phyloP scores from a whole-genome alignment of 2,888 invertebrate genomes.

The Chloroclystis v-ata region DNA sequence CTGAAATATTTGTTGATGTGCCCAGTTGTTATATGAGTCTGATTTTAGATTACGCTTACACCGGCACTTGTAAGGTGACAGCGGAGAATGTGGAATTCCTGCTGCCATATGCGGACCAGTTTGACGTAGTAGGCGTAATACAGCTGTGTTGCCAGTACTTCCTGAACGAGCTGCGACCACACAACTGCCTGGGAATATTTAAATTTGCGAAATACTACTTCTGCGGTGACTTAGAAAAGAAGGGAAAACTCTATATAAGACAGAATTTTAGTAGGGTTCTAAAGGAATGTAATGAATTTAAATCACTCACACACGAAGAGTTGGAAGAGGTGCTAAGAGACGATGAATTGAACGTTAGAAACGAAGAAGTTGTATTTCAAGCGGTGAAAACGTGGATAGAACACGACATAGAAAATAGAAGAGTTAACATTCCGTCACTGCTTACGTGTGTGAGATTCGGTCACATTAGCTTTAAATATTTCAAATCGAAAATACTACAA shows the following conservation, averaged over 20 bases:
- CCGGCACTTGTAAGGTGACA: conserved; percentile 81
- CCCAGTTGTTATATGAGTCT: conserved; percentile 79
- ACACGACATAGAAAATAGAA: conserved; percentile 75
- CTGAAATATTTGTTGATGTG: conserved; percentile 79
- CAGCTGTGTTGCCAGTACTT: conserved; percentile 83
- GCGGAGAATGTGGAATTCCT: conserved; percentile 83
- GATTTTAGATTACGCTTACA: conserved; percentile 87
- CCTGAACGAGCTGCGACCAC: conserved; percentile 79
- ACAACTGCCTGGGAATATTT: conserved; percentile 85
- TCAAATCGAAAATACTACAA: conserved; percentile 74
- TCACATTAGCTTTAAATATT: conserved; percentile 78
- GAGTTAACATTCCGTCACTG: conserved; percentile 76
- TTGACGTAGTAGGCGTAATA: conserved; percentile 84
- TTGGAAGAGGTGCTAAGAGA: conserved; percentile 81
- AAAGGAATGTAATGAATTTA: conserved; percentile 81
- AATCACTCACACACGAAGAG: conserved; percentile 78
- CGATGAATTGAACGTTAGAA: conserved; percentile 84
- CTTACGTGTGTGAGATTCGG: conserved; percentile 83
- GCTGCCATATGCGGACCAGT: conserved; percentile 83
- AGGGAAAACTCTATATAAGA: conserved; percentile 77
- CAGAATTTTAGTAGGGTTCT: conserved; percentile 80
- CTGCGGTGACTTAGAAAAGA: conserved; percentile 81
- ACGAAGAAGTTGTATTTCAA: conserved; percentile 86
- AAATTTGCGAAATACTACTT: conserved; percentile 84
- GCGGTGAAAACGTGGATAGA: conserved; percentile 85